phyloP scores from a whole-genome alignment of 2,113 vertebrate genomes.

The Climacteris rufus region DNA sequence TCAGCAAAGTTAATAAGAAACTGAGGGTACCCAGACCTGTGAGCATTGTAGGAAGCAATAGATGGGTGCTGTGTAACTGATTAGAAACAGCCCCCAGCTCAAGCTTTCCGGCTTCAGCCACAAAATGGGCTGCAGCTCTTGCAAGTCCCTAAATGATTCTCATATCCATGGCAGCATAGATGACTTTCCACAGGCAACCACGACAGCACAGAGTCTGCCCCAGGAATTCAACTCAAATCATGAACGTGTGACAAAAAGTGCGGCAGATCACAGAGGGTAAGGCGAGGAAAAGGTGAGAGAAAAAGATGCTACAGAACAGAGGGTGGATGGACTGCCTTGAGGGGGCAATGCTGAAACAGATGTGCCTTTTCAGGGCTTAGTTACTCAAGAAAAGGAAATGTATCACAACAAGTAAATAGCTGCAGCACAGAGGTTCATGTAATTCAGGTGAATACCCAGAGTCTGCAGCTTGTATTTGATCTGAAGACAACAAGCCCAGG shows the following conservation, averaged over 20 bases:
- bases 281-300: background rate
- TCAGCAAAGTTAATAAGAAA: background rate
- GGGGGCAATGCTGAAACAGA: conserved; percentile 34
- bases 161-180: background rate
- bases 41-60: background rate
- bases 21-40: background rate
- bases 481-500: conserved; percentile 48
- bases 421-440: background rate
- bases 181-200: background rate
- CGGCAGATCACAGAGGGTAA: background rate
- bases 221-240: background rate
- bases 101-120: background rate
- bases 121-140: background rate
- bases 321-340: conserved; percentile 14
- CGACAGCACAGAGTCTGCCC: background rate
- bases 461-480: conserved; percentile 49
- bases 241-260: background rate
- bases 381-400: conserved; percentile 47
- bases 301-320: background rate
- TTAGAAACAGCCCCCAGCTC: background rate
- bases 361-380: conserved; percentile 8
- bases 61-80: background rate
- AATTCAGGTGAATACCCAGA: conserved; percentile 47
- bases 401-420: conserved; percentile 37
- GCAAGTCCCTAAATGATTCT: background rate